Conservation (phyloP, 2,113 vertebrate species). For the western clawed frog (Xenopus tropicalis) region UCB_Xtro_10.0 CM004443.2:158205501-158206000, state of each 20-base stretch:
- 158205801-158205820: too few species aligned
- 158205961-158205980: too few species aligned
- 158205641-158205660: slow-evolving; percentile 44
- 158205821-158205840: too few species aligned
- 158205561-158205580: slow-evolving; percentile 6
- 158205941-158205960: too few species aligned
- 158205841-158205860: too few species aligned
- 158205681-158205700: slow-evolving; percentile 44
- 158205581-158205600: slow-evolving; percentile 45
- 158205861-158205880: too few species aligned
- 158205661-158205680: slow-evolving; percentile 40
- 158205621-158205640: slow-evolving; percentile 55
- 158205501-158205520: neutral
- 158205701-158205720: slow-evolving; percentile 46
- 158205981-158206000: too few species aligned
- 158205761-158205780: neutral
- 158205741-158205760: neutral
- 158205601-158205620: slow-evolving; percentile 51
- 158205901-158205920: too few species aligned
- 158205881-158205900: too few species aligned
- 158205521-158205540: slow-evolving; percentile 12
- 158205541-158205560: slow-evolving; percentile 14
- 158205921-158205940: too few species aligned
- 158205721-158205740: neutral
- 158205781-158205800: too few species aligned